These are phyloP conservation scores for Dendropsophus ebraccatus DNA, from an alignment of 2,113 vertebrate genomes.

Conservation along the genomic window DNA sequence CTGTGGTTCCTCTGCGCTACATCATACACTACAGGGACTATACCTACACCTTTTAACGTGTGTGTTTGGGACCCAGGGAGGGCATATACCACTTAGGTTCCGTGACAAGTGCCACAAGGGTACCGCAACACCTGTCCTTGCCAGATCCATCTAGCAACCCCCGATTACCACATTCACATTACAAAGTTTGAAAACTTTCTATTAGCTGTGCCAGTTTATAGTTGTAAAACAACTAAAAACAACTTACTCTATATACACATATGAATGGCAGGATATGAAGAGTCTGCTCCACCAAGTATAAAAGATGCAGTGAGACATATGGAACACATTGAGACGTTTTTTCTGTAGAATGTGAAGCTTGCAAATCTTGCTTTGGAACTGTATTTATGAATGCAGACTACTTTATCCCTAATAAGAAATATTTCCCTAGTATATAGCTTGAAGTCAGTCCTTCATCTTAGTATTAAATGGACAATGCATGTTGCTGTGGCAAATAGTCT, in stretches of 20 bases:
- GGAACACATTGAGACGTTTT: conserved; percentile 41
- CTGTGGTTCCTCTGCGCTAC: too few species aligned
- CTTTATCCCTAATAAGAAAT: conserved; percentile 37
- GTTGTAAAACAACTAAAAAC: not conserved
- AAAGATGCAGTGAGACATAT: conserved; percentile 21
- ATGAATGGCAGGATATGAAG: not conserved
- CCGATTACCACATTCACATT: too few species aligned
- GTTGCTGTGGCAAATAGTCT: not conserved
- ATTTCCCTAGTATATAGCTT: conserved; percentile 18
- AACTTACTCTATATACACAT: not conserved
- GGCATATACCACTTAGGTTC: too few species aligned
- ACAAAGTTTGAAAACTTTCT: too few species aligned
- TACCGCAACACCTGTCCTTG: too few species aligned
- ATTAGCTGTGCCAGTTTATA: too few species aligned
- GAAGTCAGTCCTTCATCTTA: conserved; percentile 35
- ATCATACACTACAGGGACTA: too few species aligned
- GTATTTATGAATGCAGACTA: conserved; percentile 42
- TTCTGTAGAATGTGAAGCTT: not conserved
- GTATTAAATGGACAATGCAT: conserved; percentile 16
- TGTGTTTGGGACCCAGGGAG: too few species aligned
- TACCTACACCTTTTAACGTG: too few species aligned
- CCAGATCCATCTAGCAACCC: too few species aligned
- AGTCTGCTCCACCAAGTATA: not conserved
- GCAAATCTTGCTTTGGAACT: conserved; percentile 13
- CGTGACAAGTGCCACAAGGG: too few species aligned